Evolutionary conservation across 2,888 invertebrate genomes (phyloP), one percentile per base, ranked within the genome.

Genomic region (Herminia tarsipennalis): DNA sequence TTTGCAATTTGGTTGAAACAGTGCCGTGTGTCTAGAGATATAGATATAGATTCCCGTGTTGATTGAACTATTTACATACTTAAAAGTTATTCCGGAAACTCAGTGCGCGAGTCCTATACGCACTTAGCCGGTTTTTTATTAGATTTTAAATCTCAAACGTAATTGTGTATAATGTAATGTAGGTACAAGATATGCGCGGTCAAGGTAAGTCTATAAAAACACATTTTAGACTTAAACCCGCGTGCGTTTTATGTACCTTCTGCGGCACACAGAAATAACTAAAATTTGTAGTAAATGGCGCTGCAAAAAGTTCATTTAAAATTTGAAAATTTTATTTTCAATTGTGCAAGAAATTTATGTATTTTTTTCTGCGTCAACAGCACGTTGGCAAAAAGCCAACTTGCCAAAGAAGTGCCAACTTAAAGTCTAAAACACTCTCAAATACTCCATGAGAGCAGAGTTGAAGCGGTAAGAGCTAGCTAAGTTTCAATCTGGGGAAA

Each of bases 381-480:
- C 38, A 35, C 41, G 41, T 42, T 49, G 40, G 40, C 42, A 52
- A 47, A 45, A 45, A n/a, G n/a, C n/a, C n/a, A n/a, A 42, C 33
- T 37, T 37, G 12, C 18, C 3, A 28, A 37, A 27, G 17, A 25
- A 17, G 27, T 45, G 25, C 28, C 41, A 42, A 43, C 35, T 44
- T 39, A 34, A 42, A 48, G 42, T 33, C n/a, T n/a, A n/a, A n/a
- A n/a, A n/a, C n/a, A n/a, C n/a, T n/a, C n/a, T n/a, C n/a, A n/a
- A n/a, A n/a, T n/a, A n/a, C n/a, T n/a, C n/a, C n/a, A n/a, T n/a
- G n/a, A n/a, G n/a, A n/a, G n/a, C n/a, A 27, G 27, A 30, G 24
- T 33, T 27, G 45, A 34, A 39, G 25, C 17, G 10, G 10, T 25
- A 17, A 36, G 6, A 36, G 5, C 35, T 10, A n/a, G n/a, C 16